Evolutionary conservation across 2,113 vertebrate species (phyloP), one percentile per base, ranked within the genome.

Genomic region (Scartelaos histophorus): DNA sequence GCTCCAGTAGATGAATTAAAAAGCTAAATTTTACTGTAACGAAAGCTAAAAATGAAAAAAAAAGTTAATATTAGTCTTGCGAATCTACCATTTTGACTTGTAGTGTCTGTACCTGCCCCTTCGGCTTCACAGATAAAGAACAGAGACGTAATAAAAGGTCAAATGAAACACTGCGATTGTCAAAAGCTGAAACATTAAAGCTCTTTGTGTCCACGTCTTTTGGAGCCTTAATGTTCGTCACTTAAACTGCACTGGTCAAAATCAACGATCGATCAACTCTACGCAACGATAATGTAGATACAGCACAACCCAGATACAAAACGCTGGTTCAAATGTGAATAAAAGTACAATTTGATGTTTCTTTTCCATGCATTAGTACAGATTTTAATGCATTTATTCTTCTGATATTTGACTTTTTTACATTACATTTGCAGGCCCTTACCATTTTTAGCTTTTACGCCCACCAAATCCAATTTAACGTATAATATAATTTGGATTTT

Each of bases 141-240:
- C 22, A 25, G 13, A 6, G 12, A 58, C 56, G 6, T 12, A 58
- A 58, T 58, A 57, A 79, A 66, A 10, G 53, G 7, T 69, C 69
- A 67, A 73, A 74, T 35, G 21, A 72, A 74, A 86, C 70, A 22
- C 68, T 10, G 29, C 19, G 86, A 91, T 91, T 89, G 89, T 91
- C 89, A 80, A 69, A 68, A 82, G 86, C 88, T 71, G 62, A 74
- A 68, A 74, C 72, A 65, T 88, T 84, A 85, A 85, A 91, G 81
- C 82, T n/a, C 85, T 80, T 73, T n/a, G 61, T 68, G 66, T 69
- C 43, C 69, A 80, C 80, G 67, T 54, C 49, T 34, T 67, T 69
- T 49, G 43, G 70, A 82, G 64, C 65, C 10, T 77, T 74, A 22
- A 22, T 67, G 29, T 74, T 15, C 69, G 54, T 51, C 17, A 47